Base-by-base conservation (phyloP, 2,888 invertebrate species). In the Carabus problematicus region DNA sequence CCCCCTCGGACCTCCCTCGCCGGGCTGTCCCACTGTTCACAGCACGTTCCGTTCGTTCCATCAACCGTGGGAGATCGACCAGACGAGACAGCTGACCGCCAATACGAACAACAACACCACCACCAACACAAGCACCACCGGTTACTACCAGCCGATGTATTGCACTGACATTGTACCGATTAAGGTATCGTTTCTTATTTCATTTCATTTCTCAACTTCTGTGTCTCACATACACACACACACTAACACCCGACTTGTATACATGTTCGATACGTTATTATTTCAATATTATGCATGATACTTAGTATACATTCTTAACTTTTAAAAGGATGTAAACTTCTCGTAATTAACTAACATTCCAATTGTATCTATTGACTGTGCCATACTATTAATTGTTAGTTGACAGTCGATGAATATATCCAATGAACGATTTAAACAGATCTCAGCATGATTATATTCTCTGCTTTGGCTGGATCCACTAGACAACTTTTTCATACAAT, bases 11-110 rank as follows among this genome's bases (percentile, higher is more conserved):
- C 79, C 80, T 73, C 80, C 81, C 72, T 80, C 82, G 76, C 80
- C 82, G 72, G 78, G 79, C 75, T 78, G 79, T 73, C 81, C 82
- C 75, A 77, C 79, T 73, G 83, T 84, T 76, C 84, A 84, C 81
- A 82, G 83, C 76, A 82, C 84, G 75, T 83, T 84, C 80, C 84
- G 82, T 76, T 83, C 84, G 75, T 85, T 89, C 85, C 89, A 88
- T 84, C 89, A 89, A 83, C 88, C 87, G 75, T 89, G 89, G 89
- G 88, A 89, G 83, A 82, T 88, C 81, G 84, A 85, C 78, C 87
- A 87, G 80, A 85, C 86, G 77, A 84, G 87, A 81, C 83, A 83
- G 76, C 79, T 82, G 76, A 76, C 79, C 72, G 78, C 77, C 72
- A 78, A 78, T 76, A 75, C 79, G 74, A 54, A 52, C 39, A 54